Evolutionary conservation across 2,797 vertebrate species (phyloP), one percentile per base, ranked within the genome.

Genomic region (Urocyon cinereoargenteus): DNA sequence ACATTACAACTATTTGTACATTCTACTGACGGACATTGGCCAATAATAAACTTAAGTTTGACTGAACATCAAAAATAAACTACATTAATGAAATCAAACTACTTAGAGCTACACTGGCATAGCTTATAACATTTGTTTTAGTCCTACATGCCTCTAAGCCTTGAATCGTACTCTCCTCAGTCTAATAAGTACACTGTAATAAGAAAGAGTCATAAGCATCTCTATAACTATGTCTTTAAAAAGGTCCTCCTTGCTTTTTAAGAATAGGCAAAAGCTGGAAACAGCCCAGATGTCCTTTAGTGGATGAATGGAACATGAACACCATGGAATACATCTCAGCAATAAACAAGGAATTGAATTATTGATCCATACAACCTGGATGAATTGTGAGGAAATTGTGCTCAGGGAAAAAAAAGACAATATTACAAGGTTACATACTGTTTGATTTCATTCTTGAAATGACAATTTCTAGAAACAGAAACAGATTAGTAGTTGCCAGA

Each of bases 31-130:
- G 81, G 72, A 79, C 85, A 73, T 2, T 88, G 75, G 82, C 84
- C 90, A 87, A 87, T 92, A 40, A 85, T 64, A 86, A 77, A 77
- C 24, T 75, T 75, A 86, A 89, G 36, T 86, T 77, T 95, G 40
- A 97, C 82, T 86, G 96, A 97, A 79, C 21, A 90, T 68, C 57
- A 0, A 53, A 36, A 90, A 21, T 0, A 0, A 90, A 70, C 78
- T 62, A 40, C 28, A 21, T 59, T 97, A 73, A 79, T 40, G 40
- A 70, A 90, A 88, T 59, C 19, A 84, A 86, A 45, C 12, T 84
- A 79, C 77, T 92, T 16, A 81, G 55, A 92, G 26, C 45, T 94
- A 64, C 26, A 13, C 16, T 90, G 18, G 40, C 82, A 87, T 24
- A 64, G 61, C 55, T 96, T 16, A 83, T 66, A 94, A 91, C 16